Base-by-base conservation (phyloP, 35 echinoderm and acorn worm genomes). In the Chiridota heheva region DNA sequence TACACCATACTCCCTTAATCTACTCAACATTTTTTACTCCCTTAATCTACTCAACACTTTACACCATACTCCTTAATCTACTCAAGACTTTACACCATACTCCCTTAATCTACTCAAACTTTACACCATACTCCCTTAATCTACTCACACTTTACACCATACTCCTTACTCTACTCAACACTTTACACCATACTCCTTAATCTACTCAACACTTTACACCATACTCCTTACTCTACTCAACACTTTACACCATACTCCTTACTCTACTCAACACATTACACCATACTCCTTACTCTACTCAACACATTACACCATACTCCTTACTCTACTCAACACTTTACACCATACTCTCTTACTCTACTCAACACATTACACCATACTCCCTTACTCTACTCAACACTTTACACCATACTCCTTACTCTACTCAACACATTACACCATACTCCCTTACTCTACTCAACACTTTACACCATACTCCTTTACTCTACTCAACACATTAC, bases 21-120 rank as follows among this genome's bases (percentile, higher is more conserved):
- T 84, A 73, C 36, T 46, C 37, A 89, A 74, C 48, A 89, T 60
- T 42, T 86, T n/a, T n/a, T 67, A 68, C 25, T 80, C 56, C 16
- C 43, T 10, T 2, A 89, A 20, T 44, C 78, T 84, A 73, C 36
- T 46, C 37, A 89, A 74, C 48, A 89, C 69, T 42, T 86, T n/a
- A n/a, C n/a, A n/a, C n/a, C n/a, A n/a, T n/a, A n/a, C n/a, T n/a
- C n/a, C n/a, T n/a, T n/a, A n/a, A n/a, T n/a, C 8, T 55, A 7
- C 35, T 5, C 67, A 66, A 36, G 60, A 58, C 25, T 82, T 44
- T 10, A 82, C 36, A 5, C 44, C 42, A 82, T 67, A 68, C 25
- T 80, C 56, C 16, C 43, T 10, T 2, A 89, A 20, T 44, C 78
- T 84, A 73, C 36, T 46, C 37, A 89, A 74, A 58, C 25, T 82